A percentile compares a stretch with the other conserved stretches of the same genome.
Conservation (phyloP, 1,140 invertebrate genomes). For the Papilio dardanus region DNA sequence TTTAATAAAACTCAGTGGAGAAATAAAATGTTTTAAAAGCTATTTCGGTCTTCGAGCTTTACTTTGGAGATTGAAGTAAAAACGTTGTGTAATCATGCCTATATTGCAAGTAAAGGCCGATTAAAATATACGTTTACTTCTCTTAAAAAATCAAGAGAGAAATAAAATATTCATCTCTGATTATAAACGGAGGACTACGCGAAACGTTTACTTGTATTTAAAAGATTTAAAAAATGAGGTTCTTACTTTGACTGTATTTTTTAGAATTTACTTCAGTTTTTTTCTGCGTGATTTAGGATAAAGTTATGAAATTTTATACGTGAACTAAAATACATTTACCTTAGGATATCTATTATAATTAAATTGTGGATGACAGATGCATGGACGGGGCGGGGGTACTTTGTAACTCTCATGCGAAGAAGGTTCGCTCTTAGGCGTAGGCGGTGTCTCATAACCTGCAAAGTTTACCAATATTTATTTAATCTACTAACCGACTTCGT, state of each 20-base stretch:
- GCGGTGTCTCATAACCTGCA: constrained; percentile 67
- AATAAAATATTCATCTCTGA: constrained; percentile 1
- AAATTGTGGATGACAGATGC: constrained; percentile 63
- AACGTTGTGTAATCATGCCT: not conserved
- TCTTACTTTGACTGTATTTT: not conserved
- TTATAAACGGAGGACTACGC: not conserved
- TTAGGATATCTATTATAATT: constrained; percentile 70
- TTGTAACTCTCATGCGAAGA: constrained; percentile 70
- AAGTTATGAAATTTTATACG: no score
- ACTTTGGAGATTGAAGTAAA: constrained; percentile 10
- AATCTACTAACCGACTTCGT: no score
- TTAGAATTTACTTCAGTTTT: not conserved
- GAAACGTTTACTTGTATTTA: not conserved
- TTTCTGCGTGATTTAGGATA: not conserved
- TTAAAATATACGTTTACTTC: not conserved
- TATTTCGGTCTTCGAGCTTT: not conserved
- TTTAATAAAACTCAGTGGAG: not conserved
- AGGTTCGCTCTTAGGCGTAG: constrained; percentile 59
- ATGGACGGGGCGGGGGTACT: constrained; percentile 59
- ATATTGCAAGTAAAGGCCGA: not conserved
- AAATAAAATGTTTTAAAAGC: constrained; percentile 16
- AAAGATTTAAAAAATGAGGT: not conserved
- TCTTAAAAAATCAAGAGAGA: not conserved
- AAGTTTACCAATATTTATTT: constrained; percentile 1
- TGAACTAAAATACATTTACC: constrained; percentile 46